Evolutionary conservation across 2,113 vertebrate species (phyloP), one percentile per base, ranked within the genome.

Genomic region (Cnemophilus loriae): DNA sequence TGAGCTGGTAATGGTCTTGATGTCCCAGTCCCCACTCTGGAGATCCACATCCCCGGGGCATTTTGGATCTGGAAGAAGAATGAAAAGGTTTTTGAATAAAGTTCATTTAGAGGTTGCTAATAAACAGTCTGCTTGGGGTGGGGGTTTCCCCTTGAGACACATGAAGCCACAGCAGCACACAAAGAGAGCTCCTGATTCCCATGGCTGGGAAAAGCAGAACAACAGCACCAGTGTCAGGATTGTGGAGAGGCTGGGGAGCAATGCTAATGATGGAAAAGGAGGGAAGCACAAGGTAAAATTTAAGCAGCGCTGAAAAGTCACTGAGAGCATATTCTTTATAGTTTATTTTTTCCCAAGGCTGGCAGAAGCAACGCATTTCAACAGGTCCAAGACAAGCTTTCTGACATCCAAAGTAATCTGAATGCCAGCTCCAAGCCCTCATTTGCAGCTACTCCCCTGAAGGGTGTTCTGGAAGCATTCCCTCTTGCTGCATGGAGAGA

Each of bases 1-100:
- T 6, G 99, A 99, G 96, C 99, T 99, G 70, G 99, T 99, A 91
- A 99, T 98, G 23, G 99, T 99, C 97, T 99, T 99, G 90, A 99
- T 98, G 93, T 99, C 99, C 98, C 98, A 98, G 6, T 99, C 99
- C 13, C 87, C 98, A 75, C 95, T 98, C 69, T 99, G 97, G 69
- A 99, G 98, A 96, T 99, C 99, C 85, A 99, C 98, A 2, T 99
- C 99, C 82, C 98, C 99, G 3, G 99, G 98, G 69, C 98, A 99
- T 83, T 98, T 98, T 5, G 98, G 97, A 96, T 99, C 99, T 99
- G 89, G 61, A 92, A 39, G 44, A 92, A 77, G 46, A 92, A 90
- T 26, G 56, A 49, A 86, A 52, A 4, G 2, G 23, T 35, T 93
- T 94, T 41, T 42, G 24, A 79, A 56, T 11, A 42, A 67, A 50